These are phyloP conservation scores for Caenorhabditis becei DNA, from an alignment of 2,888 invertebrate species.

Conservation along the genomic window DNA sequence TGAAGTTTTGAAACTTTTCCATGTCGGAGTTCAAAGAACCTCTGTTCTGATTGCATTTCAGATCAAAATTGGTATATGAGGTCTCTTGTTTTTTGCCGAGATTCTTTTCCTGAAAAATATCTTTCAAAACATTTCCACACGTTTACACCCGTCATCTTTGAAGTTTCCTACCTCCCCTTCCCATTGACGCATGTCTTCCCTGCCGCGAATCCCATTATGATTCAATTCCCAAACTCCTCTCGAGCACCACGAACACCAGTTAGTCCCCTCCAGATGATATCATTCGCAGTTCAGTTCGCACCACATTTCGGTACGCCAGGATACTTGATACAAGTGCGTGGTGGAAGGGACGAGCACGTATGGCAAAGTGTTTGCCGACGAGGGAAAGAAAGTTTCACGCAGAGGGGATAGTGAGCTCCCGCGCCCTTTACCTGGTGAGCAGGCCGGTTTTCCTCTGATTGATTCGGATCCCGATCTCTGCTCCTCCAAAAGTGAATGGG, in stretches of 20 bases:
- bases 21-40: too few species aligned
- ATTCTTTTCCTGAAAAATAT: slow-evolving; percentile 34
- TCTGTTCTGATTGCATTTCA: too few species aligned
- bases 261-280: background rate
- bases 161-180: slow-evolving; percentile 38
- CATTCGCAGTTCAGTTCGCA: slow-evolving; percentile 14
- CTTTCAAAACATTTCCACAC: slow-evolving; percentile 53
- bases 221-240: slow-evolving; percentile 38
- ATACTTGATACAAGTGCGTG: slow-evolving; percentile 61
- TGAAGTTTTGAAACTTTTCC: too few species aligned
- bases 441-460: slow-evolving; percentile 40
- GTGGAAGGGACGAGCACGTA: slow-evolving; percentile 25
- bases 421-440: slow-evolving; percentile 26
- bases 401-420: slow-evolving; percentile 57
- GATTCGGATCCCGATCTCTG: slow-evolving; percentile 50
- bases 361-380: slow-evolving; percentile 53
- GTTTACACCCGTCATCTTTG: slow-evolving; percentile 57
- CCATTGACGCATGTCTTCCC: slow-evolving; percentile 43
- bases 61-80: too few species aligned
- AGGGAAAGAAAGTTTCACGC: slow-evolving; percentile 44
- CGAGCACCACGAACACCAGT: slow-evolving; percentile 2
- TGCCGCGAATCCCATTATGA: slow-evolving; percentile 49
- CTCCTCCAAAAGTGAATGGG: slow-evolving; percentile 13
- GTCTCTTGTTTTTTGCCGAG: background rate
- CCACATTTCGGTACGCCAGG: slow-evolving; percentile 46